Evolutionary conservation across 1,140 invertebrate genomes (phyloP), one percentile per base, ranked within the genome.

Genomic region (Tribolium madens): DNA sequence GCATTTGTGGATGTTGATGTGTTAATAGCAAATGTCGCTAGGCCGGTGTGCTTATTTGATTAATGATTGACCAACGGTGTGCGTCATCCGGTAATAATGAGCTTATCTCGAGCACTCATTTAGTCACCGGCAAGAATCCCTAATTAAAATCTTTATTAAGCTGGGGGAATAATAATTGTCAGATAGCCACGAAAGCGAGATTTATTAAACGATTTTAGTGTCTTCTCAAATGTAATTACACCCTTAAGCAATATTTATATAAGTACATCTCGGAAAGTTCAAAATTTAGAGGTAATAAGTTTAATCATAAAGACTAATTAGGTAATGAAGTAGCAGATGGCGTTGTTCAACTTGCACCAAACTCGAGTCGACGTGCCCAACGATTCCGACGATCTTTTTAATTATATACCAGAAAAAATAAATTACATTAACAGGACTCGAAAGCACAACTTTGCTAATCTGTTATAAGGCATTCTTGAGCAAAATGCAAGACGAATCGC

Each of bases 1-100:
- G 17, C 17, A 71, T 47, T 47, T 71, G 68, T 47, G 10, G 15
- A 72, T 52, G 47, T 17, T 71, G 68, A 71, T 71, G 68, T 72
- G 47, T 72, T 72, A 50, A 52, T 72, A 50, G 70, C 18, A 72
- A 72, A 52, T 72, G 70, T 72, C 70, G 70, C 46, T 26, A 71
- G 17, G 31, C 48, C 13, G 70, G 15, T 21, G 70, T 72, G 47
- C 31, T 52, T 72, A 72, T 12, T 72, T 72, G 70, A 72, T 72
- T 72, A 72, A 72, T 72, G 70, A 72, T 72, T 33, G 46, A 50
- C 70, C 70, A 72, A 71, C 68, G 46, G 5, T 18, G 17, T 48
- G 46, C 46, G 15, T 72, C 70, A 72, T 7, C 21, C 48, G 46
- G n/a, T 72, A 72, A 72, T 72, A 72, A 72, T 72, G 70, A 48